Percentiles rank a stretch among this genome's conserved stretches.
These are phyloP conservation scores for Falco biarmicus DNA, from an alignment of 2,797 vertebrate genomes.

Conservation along the genomic window DNA sequence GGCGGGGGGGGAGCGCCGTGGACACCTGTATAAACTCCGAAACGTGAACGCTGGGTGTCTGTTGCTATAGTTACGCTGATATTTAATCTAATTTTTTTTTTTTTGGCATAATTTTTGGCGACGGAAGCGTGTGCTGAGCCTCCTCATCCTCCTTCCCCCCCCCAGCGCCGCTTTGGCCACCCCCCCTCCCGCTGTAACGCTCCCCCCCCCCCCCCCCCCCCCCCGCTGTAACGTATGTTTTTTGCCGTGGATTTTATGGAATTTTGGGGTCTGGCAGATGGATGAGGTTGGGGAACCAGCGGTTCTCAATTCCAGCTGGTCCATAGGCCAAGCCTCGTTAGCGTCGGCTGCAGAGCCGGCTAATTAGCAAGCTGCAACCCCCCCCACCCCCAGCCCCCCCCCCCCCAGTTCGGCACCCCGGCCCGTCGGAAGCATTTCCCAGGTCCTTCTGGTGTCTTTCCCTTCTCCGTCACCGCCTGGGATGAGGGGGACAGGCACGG, in stretches of 20 bases:
- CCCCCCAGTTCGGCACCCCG: not conserved
- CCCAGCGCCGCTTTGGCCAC: not conserved
- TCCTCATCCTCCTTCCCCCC: not conserved
- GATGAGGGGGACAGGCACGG: not conserved
- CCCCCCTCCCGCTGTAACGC: not conserved
- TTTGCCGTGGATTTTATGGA: not conserved
- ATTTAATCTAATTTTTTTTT: no score
- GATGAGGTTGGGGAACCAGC: not conserved
- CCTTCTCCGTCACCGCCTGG: not conserved
- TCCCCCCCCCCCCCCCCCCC: no score
- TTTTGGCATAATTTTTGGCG: not conserved
- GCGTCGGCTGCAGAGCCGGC: not conserved
- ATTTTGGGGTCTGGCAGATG: not conserved
- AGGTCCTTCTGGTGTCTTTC: no score
- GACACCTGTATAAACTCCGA: not conserved
- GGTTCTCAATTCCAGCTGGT: not conserved
- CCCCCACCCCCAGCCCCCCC: not conserved
- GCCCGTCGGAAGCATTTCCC: not conserved
- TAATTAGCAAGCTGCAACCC: not conserved
- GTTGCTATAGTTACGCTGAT: not conserved
- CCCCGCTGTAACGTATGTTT: fast-evolving
- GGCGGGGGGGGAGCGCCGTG: no score
- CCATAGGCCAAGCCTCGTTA: not conserved
- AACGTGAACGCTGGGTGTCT: not conserved
- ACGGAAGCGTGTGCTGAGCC: not conserved